These are phyloP conservation scores for Drosophila paranaensis DNA, from an alignment of 2,888 invertebrate species.

Conservation along the genomic window DNA sequence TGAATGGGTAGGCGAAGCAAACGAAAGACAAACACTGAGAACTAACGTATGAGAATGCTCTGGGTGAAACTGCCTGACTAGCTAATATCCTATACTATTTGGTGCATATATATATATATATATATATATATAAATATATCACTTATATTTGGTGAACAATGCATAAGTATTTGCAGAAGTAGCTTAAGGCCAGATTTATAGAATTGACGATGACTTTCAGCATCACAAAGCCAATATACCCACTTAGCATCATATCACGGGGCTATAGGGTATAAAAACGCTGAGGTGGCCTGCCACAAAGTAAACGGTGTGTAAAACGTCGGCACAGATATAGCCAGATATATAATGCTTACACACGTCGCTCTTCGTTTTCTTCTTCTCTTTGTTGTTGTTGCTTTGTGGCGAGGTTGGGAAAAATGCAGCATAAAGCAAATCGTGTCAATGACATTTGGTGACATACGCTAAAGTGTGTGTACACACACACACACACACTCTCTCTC, in stretches of 20 bases:
- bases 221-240: background rate
- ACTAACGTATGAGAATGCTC: conserved; percentile 28
- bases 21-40: conserved; percentile 52
- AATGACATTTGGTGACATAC: conserved; percentile 78
- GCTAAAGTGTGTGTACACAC: conserved; percentile 26
- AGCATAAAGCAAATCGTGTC: conserved; percentile 78
- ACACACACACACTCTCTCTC: background rate
- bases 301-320: conserved; percentile 65
- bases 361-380: conserved; percentile 9
- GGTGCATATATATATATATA: background rate
- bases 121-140: no score
- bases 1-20: conserved; percentile 29
- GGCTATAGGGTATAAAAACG: conserved; percentile 44
- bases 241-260: background rate
- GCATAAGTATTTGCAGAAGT: background rate
- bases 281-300: conserved; percentile 68
- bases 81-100: background rate
- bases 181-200: background rate
- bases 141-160: no score
- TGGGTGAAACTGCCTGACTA: background rate
- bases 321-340: conserved; percentile 60
- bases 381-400: conserved; percentile 45
- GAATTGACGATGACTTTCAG: no score
- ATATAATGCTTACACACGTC: conserved; percentile 35
- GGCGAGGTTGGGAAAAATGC: conserved; percentile 63